Evolutionary conservation across 2,113 vertebrate genomes (phyloP).

Genomic region (Glaucomys volans): DNA sequence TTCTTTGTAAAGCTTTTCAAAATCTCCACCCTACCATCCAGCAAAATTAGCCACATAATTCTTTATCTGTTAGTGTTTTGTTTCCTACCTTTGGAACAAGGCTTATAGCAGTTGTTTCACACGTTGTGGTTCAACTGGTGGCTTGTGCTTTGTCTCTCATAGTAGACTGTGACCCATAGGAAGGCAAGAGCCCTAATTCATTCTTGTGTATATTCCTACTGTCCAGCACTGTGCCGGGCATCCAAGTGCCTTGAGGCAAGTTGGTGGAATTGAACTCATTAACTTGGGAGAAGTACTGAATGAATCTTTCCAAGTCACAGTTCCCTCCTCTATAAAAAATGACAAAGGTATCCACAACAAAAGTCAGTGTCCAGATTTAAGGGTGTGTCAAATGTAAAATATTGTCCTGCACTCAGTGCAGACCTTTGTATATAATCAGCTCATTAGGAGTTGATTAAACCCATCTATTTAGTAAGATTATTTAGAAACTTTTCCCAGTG

Average conservation of each 20-base stretch:
- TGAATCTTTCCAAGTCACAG: neutral
- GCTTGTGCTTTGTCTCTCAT: neutral
- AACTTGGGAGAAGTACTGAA: neutral
- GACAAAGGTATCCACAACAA: neutral
- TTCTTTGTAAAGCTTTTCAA: conserved; percentile 39
- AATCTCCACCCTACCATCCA: neutral
- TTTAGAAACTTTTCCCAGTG: neutral
- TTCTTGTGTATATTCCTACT: neutral
- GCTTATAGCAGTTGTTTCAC: neutral
- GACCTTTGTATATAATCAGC: neutral
- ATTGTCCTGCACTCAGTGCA: neutral
- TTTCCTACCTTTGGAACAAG: neutral
- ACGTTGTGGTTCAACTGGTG: neutral
- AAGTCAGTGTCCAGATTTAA: neutral
- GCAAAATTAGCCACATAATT: neutral
- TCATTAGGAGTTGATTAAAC: neutral
- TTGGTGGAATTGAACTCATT: neutral
- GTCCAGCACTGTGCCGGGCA: neutral
- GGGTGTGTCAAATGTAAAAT: neutral
- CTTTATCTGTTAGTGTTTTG: neutral
- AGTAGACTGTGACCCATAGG: neutral
- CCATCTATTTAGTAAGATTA: neutral
- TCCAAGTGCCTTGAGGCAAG: neutral
- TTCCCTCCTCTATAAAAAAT: neutral
- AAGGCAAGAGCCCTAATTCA: neutral